Evolutionary conservation across 2,888 invertebrate species (phyloP), one percentile per base, ranked within the genome.

Genomic region (Cerastoderma edule): DNA sequence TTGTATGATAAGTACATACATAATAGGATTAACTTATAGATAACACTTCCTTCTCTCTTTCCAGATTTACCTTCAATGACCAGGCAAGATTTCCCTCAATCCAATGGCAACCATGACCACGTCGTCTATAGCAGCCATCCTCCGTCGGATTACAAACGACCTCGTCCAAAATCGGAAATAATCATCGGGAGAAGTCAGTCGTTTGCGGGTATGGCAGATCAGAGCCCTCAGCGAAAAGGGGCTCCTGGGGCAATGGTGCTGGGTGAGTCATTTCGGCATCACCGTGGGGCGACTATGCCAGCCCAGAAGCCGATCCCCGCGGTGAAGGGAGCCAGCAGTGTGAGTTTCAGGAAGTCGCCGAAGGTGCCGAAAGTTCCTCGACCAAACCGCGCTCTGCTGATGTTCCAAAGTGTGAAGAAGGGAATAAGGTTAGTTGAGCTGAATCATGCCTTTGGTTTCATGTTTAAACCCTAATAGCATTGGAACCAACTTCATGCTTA

Each of bases 391-490:
- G 89, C 92, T 19, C 75, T 90, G 24, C 81, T 90, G 70, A 90
- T 92, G 86, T 92, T 92, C 79, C 89, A 91, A 56, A 88, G 89
- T 72, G 88, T 92, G 46, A 89, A 89, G 69, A 87, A 85, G 67
- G 92, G 92, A 54, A 83, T 92, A 39, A 89, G 90, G 92, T 91
- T n/a, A n/a, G n/a, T n/a, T n/a, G n/a, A n/a, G n/a, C n/a, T n/a
- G n/a, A n/a, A n/a, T n/a, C n/a, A n/a, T n/a, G n/a, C n/a, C n/a
- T n/a, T n/a, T n/a, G n/a, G n/a, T n/a, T n/a, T n/a, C n/a, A n/a
- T n/a, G n/a, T n/a, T n/a, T n/a, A n/a, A n/a, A n/a, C n/a, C n/a
- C n/a, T n/a, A n/a, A n/a, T n/a, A n/a, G n/a, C n/a, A n/a, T n/a
- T n/a, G n/a, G n/a, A n/a, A n/a, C n/a, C n/a, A n/a, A n/a, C n/a